Evolutionary conservation across 2,888 invertebrate genomes (phyloP).

Genomic region (Copidosoma aretas): DNA sequence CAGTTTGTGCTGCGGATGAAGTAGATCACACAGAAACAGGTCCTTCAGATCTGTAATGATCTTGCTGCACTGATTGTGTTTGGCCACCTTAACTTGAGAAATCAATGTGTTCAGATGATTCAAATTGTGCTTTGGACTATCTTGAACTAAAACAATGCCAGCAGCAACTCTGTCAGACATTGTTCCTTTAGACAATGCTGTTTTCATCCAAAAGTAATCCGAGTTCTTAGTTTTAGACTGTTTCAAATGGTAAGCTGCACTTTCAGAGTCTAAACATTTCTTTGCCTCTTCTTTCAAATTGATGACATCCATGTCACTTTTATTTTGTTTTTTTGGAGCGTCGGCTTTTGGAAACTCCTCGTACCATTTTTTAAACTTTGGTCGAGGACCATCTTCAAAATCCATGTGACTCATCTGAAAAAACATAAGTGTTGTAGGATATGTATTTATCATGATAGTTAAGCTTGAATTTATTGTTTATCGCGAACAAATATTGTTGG

Average conservation of each 20-base stretch:
- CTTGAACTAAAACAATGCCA: slow-evolving; percentile 79
- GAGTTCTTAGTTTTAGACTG: slow-evolving; percentile 65
- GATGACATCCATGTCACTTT: slow-evolving; percentile 66
- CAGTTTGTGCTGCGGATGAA: slow-evolving; percentile 72
- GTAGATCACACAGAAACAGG: slow-evolving; percentile 74
- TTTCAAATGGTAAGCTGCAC: slow-evolving; percentile 63
- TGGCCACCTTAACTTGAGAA: slow-evolving; percentile 78
- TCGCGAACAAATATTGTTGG: no score
- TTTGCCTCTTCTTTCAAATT: slow-evolving; percentile 72
- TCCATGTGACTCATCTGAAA: not conserved
- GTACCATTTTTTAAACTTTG: slow-evolving; percentile 68
- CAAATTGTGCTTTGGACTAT: slow-evolving; percentile 82
- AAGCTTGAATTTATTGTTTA: not conserved
- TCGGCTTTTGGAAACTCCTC: slow-evolving; percentile 62
- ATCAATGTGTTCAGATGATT: slow-evolving; percentile 74
- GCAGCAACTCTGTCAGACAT: slow-evolving; percentile 87
- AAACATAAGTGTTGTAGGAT: not conserved
- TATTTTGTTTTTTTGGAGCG: slow-evolving; percentile 46
- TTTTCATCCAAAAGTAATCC: slow-evolving; percentile 79
- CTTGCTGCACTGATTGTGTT: slow-evolving; percentile 75
- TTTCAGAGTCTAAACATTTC: slow-evolving; percentile 72
- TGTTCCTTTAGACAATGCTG: slow-evolving; percentile 81
- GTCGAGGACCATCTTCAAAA: not conserved
- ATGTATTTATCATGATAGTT: not conserved
- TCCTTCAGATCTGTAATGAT: slow-evolving; percentile 80